Base-by-base conservation (phyloP, 2,888 invertebrate species). In the Villa cingulata region DNA sequence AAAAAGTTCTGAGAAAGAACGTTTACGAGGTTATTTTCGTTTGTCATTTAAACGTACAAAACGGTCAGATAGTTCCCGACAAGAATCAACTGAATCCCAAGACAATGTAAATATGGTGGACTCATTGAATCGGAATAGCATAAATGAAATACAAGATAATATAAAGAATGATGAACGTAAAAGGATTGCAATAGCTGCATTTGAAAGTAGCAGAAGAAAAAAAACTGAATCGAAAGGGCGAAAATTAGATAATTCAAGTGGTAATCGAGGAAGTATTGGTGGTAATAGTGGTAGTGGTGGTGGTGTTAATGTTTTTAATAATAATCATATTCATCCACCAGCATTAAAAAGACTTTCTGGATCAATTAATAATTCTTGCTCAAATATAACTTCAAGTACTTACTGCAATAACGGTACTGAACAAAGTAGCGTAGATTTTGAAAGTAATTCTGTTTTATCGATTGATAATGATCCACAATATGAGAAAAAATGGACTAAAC, bases 1-100 rank as follows among this genome's bases (percentile, higher is more conserved):
- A 4, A 58, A 14, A 62, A 77, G 77, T 51, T 66, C 72, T 18
- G 73, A 75, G 43, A 76, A 76, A 57, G 75, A 77, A 54, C 70
- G 77, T 29, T 61, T 78, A 1, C 67, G 74, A 23, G 74, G 74
- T 46, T 77, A 77, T 59, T 74, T 78, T 55, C 73, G 74, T 10
- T 67, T 75, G 17, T 64, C 63, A 62, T 72, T 62, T 60, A 72
- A 62, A 60, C 72, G 59, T 59, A 32, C 67, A 4, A 62, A 70
- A 48, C n/a, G n/a, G n/a, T n/a, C n/a, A n/a, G n/a, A n/a, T n/a
- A n/a, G n/a, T n/a, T n/a, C n/a, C n/a, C n/a, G n/a, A n/a, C 68
- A 62, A 34, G 57, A 65, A 37, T 63, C 65, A 38, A 61, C 63
- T 20, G 64, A 64, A 45, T 23, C 23, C 23, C 65, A 65, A 52